Evolutionary conservation across 2,797 vertebrate genomes (phyloP), one percentile per base, ranked within the genome.

Genomic region (Gobionotothen gibberifrons): DNA sequence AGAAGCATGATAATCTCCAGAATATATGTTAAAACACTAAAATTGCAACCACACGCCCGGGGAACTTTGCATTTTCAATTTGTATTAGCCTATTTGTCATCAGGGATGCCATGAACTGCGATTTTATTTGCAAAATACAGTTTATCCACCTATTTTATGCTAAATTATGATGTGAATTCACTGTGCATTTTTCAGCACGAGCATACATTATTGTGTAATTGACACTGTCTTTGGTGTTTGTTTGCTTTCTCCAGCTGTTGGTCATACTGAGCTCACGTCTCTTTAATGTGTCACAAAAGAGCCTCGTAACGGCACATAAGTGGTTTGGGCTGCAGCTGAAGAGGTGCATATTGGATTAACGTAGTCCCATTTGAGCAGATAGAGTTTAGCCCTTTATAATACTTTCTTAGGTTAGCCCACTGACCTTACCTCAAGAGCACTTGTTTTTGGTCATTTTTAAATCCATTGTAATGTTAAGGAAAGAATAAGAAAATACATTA

Each of bases 71-170:
- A 61, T 79, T 78, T 77, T 19, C 66, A 69, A 69, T 29, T 64
- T 36, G 69, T 74, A 81, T 85, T 55, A 53, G 22, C 1, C 19
- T 13, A 56, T 79, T 72, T 52, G 44, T 82, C 69, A 71, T 46
- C 40, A 75, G 43, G 12, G 63, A 48, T 26, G n/a, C 40, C 44
- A 52, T 3, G 17, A 48, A 54, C n/a, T 59, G 48, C 19, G 9
- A 58, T 22, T 77, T 63, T 0, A 44, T 62, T 56, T 19, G 40
- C 51, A 64, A 69, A 72, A 54, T 22, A 57, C 19, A 58, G n/a
- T 43, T 75, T 69, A 17, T 64, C 43, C 59, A 74, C 59, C 26
- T 64, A 56, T 21, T 43, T 71, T 11, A 71, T 17, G 40, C 22
- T 57, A 52, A 74, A 73, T 46, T 11, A 56, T 61, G 46, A 69